A percentile compares a stretch with the other conserved stretches of the same genome.
phyloP scores from a whole-genome alignment of 2,113 vertebrate species.

The Hippocampus guttulatus region DNA sequence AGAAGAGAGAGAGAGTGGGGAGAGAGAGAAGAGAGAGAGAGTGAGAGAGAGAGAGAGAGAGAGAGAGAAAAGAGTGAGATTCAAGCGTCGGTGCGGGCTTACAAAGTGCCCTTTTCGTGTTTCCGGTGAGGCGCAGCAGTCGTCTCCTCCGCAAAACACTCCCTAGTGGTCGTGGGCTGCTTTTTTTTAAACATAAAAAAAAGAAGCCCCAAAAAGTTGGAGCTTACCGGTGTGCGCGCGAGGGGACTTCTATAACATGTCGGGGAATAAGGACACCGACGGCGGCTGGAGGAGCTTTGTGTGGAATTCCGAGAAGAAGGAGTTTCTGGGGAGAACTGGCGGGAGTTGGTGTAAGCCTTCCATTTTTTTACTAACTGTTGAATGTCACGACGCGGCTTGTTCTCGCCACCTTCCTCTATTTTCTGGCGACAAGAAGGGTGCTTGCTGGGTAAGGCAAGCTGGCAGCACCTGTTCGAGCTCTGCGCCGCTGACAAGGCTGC shows the following conservation, averaged over 20 bases:
- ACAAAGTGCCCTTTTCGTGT: slow-evolving; percentile 69
- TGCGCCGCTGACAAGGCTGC: slow-evolving; percentile 13
- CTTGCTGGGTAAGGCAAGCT: neutral
- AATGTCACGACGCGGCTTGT: neutral
- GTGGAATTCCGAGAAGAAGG: slow-evolving; percentile 89
- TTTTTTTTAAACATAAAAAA: neutral
- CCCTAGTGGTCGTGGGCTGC: neutral
- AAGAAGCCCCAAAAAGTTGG: slow-evolving; percentile 6
- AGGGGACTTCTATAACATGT: slow-evolving; percentile 65
- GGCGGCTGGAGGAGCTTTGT: slow-evolving; percentile 86
- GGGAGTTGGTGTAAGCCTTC: slow-evolving; percentile 85
- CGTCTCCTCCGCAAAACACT: neutral
- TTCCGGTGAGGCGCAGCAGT: slow-evolving; percentile 48
- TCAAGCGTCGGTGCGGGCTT: slow-evolving; percentile 59
- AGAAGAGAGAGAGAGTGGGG: slow-evolving; percentile 66
- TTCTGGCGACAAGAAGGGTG: slow-evolving; percentile 16
- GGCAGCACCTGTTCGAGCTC: slow-evolving; percentile 71
- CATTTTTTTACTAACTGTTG: neutral
- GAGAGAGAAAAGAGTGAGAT: slow-evolving; percentile 67
- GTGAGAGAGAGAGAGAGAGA: slow-evolving; percentile 69
- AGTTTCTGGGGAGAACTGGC: slow-evolving; percentile 87
- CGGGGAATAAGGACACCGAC: slow-evolving; percentile 80
- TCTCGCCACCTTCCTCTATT: slow-evolving; percentile 3
- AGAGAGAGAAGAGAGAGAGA: slow-evolving; percentile 68
- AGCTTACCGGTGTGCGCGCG: slow-evolving; percentile 36